Evolutionary conservation across 2,113 vertebrate genomes (phyloP), one percentile per base, ranked within the genome.

Genomic region (Plecotus auritus): DNA sequence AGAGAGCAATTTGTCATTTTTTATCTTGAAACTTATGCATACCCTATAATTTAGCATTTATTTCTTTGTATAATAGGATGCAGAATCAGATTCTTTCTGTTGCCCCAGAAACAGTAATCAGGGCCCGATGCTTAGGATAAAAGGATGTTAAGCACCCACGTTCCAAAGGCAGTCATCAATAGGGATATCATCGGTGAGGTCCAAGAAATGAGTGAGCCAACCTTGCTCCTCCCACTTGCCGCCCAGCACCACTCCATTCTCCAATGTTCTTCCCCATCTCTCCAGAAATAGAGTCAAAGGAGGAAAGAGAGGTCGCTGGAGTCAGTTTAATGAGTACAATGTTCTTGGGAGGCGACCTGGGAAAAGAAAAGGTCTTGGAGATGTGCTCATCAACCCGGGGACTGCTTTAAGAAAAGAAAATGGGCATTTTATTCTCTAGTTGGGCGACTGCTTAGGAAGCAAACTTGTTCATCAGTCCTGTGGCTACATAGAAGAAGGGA

Each of bases 201-300:
- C 3, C 12, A 78, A 69, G 37, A 89, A 61, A n/a, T 12, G 9
- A 37, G 74, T 35, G 6, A 72, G 28, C 2, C 26, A 82, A 47
- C 2, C 18, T 83, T 23, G 0, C 22, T 83, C 23, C 5, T 1
- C 17, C 0, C 11, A 6, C 7, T 42, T 12, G 66, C 42, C 14
- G 22, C 8, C 18, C n/a, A 37, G 6, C 1, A 0, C 13, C 2
- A 23, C 37, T 56, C 51, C 28, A 42, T 45, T 78, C 13, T 49
- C 17, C 13, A 70, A 2, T n/a, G 9, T 82, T 81, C 9, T 12
- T 56, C 17, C 13, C 30, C 7, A 51, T 3, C 5, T 67, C 9
- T 74, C 16, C 8, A 69, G 35, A 40, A 86, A 26, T 7, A 35
- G 17, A 66, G 45, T 91, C 18, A 73, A 47, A 66, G 35, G 7